Evolutionary conservation across 2,113 vertebrate genomes (phyloP).

Genomic region (Bungarus multicinctus): DNA sequence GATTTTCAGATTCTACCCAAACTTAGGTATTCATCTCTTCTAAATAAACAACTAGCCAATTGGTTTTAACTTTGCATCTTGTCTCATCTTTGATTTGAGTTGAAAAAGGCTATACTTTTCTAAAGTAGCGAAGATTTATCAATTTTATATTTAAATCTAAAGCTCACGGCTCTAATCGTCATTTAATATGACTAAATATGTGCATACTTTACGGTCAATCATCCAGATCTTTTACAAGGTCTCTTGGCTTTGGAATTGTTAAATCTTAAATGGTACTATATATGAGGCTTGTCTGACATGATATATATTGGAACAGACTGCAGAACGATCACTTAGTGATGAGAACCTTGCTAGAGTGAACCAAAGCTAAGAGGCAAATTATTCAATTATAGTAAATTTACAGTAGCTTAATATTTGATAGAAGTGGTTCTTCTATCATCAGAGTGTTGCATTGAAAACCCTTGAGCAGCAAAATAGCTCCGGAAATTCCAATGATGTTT

Average conservation of each 20-base stretch:
- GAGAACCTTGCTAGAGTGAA: constrained; percentile 73
- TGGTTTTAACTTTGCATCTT: constrained; percentile 16
- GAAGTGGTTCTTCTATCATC: constrained; percentile 76
- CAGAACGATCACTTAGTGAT: constrained; percentile 69
- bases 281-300: constrained; percentile 73
- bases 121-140: constrained; percentile 64
- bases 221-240: constrained; percentile 73
- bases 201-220: constrained; percentile 76
- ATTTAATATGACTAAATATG: constrained; percentile 79
- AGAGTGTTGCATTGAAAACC: constrained; percentile 70
- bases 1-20: neutral
- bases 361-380: constrained; percentile 80
- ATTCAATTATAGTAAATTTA: constrained; percentile 83
- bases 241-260: constrained; percentile 70
- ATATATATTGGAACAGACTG: constrained; percentile 76
- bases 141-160: constrained; percentile 68
- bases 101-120: constrained; percentile 40
- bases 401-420: constrained; percentile 81
- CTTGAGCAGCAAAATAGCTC: constrained; percentile 69
- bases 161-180: constrained; percentile 65
- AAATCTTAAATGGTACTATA: constrained; percentile 59
- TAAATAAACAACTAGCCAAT: neutral
- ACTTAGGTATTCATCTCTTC: neutral
- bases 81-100: neutral
- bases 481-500: constrained; percentile 68